Evolutionary conservation across 2,797 vertebrate genomes (phyloP).

Genomic region (Lerista edwardsae): DNA sequence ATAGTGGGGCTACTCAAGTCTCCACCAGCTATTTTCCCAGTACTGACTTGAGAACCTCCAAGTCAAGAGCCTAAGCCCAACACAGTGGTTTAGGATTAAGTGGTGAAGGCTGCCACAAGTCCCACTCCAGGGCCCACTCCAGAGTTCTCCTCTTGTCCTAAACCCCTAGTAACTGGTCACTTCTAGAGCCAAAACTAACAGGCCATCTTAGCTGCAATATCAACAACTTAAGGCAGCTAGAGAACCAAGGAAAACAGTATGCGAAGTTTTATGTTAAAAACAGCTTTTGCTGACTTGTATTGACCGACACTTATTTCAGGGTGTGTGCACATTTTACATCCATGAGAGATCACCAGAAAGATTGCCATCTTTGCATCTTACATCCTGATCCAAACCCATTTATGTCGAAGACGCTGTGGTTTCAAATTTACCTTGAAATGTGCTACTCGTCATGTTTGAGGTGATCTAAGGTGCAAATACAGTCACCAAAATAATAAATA

Average conservation of each 20-base stretch:
- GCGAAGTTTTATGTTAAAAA: neutral
- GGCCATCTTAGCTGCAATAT: neutral
- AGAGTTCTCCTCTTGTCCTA: neutral
- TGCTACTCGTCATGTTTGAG: neutral
- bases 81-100: no score
- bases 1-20: no score
- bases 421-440: neutral
- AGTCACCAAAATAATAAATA: neutral
- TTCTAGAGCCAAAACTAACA: neutral
- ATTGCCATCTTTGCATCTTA: neutral
- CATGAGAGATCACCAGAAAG: neutral
- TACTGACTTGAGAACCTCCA: no score
- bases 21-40: no score
- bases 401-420: neutral
- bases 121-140: no score
- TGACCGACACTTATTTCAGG: neutral
- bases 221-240: neutral
- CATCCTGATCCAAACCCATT: neutral
- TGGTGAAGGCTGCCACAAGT: no score
- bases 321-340: neutral
- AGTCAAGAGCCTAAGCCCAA: no score
- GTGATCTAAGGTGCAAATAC: neutral
- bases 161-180: neutral
- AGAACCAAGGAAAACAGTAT: neutral
- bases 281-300: neutral